These are phyloP conservation scores for Pelusios castaneus DNA, from an alignment of 2,113 vertebrate species.

Conservation along the genomic window DNA sequence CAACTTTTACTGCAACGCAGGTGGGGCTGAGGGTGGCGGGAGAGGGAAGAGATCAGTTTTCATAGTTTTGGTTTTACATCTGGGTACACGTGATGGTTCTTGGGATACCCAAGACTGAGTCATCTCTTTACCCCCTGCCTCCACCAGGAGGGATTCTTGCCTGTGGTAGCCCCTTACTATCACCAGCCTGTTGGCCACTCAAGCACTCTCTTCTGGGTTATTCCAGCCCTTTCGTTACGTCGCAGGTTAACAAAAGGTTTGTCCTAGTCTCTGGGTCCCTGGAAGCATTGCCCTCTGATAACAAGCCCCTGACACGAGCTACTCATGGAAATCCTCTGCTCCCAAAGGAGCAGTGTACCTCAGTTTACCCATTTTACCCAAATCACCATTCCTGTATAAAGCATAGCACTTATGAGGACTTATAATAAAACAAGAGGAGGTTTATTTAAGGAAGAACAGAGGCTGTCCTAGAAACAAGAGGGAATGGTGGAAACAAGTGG, in stretches of 20 bases:
- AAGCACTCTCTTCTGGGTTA: neutral
- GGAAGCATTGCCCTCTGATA: neutral
- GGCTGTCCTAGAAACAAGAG: neutral
- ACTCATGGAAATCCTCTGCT: neutral
- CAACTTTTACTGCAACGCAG: neutral
- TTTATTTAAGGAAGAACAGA: neutral
- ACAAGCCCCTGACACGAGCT: neutral
- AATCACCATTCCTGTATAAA: neutral
- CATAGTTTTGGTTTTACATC: neutral
- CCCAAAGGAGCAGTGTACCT: neutral
- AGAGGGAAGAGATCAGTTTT: neutral
- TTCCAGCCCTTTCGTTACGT: neutral
- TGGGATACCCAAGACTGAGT: neutral
- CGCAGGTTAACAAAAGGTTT: neutral
- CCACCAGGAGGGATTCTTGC: neutral
- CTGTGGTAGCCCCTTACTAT: neutral
- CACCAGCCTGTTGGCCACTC: neutral
- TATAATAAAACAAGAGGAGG: neutral
- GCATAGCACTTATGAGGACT: neutral
- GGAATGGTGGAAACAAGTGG: neutral
- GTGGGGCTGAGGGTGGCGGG: neutral
- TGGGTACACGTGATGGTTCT: neutral
- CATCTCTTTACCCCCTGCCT: neutral
- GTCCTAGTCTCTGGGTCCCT: neutral
- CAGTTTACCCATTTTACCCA: neutral